Evolutionary conservation across 1,140 invertebrate species (phyloP), one percentile per base, ranked within the genome.

Genomic region (Cyclargus thomasi): DNA sequence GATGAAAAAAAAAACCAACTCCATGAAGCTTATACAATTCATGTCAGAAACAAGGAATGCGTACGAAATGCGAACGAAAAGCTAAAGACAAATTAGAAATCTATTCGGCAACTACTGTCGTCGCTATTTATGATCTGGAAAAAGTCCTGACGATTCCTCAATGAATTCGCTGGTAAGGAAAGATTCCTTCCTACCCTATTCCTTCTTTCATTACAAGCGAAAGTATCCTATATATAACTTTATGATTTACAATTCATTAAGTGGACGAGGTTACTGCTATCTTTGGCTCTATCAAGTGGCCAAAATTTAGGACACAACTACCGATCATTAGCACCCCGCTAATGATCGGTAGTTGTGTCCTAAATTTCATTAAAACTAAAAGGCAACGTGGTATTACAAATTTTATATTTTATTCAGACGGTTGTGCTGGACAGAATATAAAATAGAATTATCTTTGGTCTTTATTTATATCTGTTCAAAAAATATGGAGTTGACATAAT

Each of bases 361-460:
- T 29, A 14, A 17, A 71, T 17, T 75, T 73, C 64, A 68, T 77
- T 1, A 3, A 68, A 18, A 21, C 29, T n/a, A 59, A 69, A 63
- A 8, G 20, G 11, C 47, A 67, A 47, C 2, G n/a, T 57, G 72
- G 69, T 20, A 67, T 69, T 18, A 69, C 53, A 29, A 57, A 70
- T 4, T 67, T 78, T 53, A 68, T 62, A n/a, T 69, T 76, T 59
- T 83, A 81, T 67, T 80, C 78, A 0, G 83, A 85, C 67, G 76
- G 78, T 59, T 86, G 78, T 64, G 64, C 68, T 18, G 82, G 83
- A 0, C 79, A 86, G 67, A 88, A 88, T 67, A 53, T 76, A 47
- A 86, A 23, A 88, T 63, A 68, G 74, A 3, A 78, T 72, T 62
- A 69, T 85, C 62, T 83, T 82, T 76, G 73, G 74, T 0, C 67